phyloP scores from a whole-genome alignment of 2,113 vertebrate species.

The Gorsachius goisagi region DNA sequence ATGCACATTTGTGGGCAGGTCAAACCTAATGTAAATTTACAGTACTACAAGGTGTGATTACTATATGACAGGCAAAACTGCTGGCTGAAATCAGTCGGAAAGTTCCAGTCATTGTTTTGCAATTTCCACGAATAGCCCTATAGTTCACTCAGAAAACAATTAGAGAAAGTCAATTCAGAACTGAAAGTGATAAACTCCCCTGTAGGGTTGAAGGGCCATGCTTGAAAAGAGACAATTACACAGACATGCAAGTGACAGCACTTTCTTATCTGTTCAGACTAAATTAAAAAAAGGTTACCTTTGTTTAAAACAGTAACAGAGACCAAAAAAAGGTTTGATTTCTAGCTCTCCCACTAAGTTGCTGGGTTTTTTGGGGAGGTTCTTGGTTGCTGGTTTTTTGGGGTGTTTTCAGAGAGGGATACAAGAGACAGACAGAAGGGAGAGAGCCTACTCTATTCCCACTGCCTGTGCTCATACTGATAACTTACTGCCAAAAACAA shows the following conservation, averaged over 20 bases:
- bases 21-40: neutral
- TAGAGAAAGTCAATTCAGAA: neutral
- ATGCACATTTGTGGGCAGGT: neutral
- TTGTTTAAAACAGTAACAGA: neutral
- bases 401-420: neutral
- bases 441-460: neutral
- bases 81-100: neutral
- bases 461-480: neutral
- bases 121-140: neutral
- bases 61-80: neutral
- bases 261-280: neutral
- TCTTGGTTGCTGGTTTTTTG: rapidly evolving
- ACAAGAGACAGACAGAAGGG: neutral
- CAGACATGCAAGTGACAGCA: neutral
- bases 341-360: neutral
- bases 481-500: neutral
- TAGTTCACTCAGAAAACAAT: neutral
- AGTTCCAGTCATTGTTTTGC: neutral
- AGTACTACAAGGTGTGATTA: neutral
- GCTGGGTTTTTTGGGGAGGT: too few relatives aligned
- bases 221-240: neutral
- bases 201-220: neutral
- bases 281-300: neutral
- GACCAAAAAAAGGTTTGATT: neutral
- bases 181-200: neutral